Conservation (phyloP, 2,888 invertebrate genomes). For the Octonoba sinensis region DNA sequence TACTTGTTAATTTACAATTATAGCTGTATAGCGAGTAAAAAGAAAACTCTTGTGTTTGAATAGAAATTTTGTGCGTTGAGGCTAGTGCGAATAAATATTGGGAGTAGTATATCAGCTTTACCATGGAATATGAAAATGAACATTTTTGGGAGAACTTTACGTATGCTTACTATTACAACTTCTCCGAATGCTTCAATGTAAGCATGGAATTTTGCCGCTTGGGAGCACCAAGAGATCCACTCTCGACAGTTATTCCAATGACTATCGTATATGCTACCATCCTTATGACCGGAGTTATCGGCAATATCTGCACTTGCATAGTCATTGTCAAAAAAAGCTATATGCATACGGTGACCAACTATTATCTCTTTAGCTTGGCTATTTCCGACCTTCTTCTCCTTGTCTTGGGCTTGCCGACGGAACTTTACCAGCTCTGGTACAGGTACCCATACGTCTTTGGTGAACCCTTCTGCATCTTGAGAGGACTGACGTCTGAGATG, state of each 20-base stretch:
- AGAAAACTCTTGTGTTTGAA: too few relatives aligned
- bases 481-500: slow-evolving; percentile 86
- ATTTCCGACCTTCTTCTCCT: slow-evolving; percentile 85
- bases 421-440: slow-evolving; percentile 75
- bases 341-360: slow-evolving; percentile 89
- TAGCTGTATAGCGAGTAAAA: too few relatives aligned
- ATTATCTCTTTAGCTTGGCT: slow-evolving; percentile 84
- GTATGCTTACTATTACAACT: slow-evolving; percentile 15
- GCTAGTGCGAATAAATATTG: too few relatives aligned
- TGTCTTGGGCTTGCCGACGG: slow-evolving; percentile 85
- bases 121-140: slow-evolving; percentile 10
- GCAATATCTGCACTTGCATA: slow-evolving; percentile 83
- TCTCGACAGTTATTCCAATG: slow-evolving; percentile 71
- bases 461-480: slow-evolving; percentile 81
- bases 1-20: too few relatives aligned
- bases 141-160: not conserved
- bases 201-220: slow-evolving; percentile 30
- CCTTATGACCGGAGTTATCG: slow-evolving; percentile 81
- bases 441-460: slow-evolving; percentile 75
- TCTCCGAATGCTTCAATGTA: slow-evolving; percentile 20
- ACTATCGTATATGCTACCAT: slow-evolving; percentile 80
- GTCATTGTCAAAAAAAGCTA: slow-evolving; percentile 82
- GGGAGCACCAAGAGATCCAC: slow-evolving; percentile 34
- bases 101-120: too few relatives aligned
- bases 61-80: too few relatives aligned